Base-by-base conservation (phyloP, 2,888 invertebrate species). In the Teleogryllus oceanicus region DNA sequence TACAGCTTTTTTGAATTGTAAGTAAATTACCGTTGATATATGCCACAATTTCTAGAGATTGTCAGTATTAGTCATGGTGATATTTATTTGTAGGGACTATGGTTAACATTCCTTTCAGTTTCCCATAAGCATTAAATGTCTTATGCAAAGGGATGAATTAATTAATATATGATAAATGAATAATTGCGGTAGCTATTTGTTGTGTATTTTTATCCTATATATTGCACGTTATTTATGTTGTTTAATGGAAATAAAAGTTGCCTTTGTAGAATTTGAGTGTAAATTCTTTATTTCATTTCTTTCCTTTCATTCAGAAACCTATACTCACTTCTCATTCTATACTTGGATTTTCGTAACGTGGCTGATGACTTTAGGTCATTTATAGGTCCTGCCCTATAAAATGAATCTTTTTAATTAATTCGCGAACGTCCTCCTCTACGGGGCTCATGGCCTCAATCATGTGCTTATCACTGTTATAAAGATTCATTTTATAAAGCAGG, bases 211-310 rank as follows among this genome's bases (percentile, higher is more conserved):
- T 18, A 18, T 62, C 62, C 16, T 62, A 62, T 62, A 18, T 62
- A 62, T 62, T n/a, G n/a, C 62, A 62, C n/a, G 62, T 62, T 62
- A 62, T 62, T 62, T 62, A 62, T 62, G n/a, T 62, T 62, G 62
- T 62, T 62, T 62, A 62, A 62, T 62, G 16, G 16, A 18, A 62
- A 62, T 62, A 62, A 62, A 62, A 62, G 62, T 62, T 62, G 62
- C 62, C 62, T 62, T n/a, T 10, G 5, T 62, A 18, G 13, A 62
- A 62, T 8, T 62, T 62, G 8, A 37, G 37, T 37, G 37, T 37
- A 8, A 37, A 37, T 37, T 37, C 37, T 37, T 37, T 37, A 8
- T 37, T 37, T 37, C 8, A 5, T 37, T 37, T 5, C 0, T 37
- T 37, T 37, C 37, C 37, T 37, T 37, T 37, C 37, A 37, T 37